These are phyloP conservation scores for Artemisiospiza belli DNA, from an alignment of 2,113 vertebrate genomes.

Conservation along the genomic window DNA sequence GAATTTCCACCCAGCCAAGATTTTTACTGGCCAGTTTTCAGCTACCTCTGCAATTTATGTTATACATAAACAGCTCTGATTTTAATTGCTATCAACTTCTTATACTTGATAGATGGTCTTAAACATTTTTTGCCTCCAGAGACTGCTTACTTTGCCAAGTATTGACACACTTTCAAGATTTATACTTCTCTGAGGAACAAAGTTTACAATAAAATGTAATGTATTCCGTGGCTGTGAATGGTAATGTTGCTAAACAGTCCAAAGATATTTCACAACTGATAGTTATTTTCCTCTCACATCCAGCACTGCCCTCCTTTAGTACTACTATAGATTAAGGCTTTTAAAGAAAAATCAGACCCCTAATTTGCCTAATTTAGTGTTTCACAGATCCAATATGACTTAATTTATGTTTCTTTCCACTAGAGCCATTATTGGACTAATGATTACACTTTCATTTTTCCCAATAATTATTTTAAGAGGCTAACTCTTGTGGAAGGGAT, in stretches of 20 bases:
- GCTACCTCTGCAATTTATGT: conserved; percentile 55
- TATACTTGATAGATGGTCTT: conserved; percentile 64
- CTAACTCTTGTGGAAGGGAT: background rate
- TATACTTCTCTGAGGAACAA: conserved; percentile 69
- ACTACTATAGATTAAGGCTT: background rate
- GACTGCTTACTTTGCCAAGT: conserved; percentile 73
- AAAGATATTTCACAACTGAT: conserved; percentile 63
- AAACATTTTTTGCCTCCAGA: conserved; percentile 71
- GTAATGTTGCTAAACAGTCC: conserved; percentile 67
- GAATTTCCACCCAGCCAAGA: conserved; percentile 25
- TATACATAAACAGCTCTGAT: conserved; percentile 64
- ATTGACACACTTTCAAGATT: conserved; percentile 75
- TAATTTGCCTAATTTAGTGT: background rate
- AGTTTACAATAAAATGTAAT: conserved; percentile 78
- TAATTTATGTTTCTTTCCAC: background rate
- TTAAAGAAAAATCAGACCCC: background rate
- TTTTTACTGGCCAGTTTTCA: conserved; percentile 55
- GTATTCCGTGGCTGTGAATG: conserved; percentile 79
- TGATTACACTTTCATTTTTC: background rate
- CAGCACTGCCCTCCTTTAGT: conserved; percentile 2
- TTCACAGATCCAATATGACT: background rate
- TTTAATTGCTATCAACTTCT: conserved; percentile 70
- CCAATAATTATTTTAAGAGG: background rate
- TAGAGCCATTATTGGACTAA: background rate
- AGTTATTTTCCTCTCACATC: conserved; percentile 18